A percentile compares a stretch with the other conserved stretches of the same genome.
Evolutionary conservation across 1,140 invertebrate species (phyloP).

Genomic region (Zophobas atratus): DNA sequence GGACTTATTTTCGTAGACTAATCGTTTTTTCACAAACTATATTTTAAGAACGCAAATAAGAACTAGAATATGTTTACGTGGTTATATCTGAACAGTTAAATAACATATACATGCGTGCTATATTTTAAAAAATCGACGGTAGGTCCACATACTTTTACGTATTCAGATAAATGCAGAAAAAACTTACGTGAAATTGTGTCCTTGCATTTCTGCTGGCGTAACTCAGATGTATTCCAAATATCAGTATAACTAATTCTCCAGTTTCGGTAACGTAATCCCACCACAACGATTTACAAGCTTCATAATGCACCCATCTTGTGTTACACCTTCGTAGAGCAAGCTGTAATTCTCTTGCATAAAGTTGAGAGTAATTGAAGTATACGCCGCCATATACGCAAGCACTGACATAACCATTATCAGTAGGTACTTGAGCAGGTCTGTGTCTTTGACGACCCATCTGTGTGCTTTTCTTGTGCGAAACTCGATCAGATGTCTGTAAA

Average conservation of each 20-base stretch:
- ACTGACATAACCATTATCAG: conserved; percentile 83
- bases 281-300: conserved; percentile 83
- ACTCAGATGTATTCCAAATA: conserved; percentile 87
- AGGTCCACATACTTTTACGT: neutral
- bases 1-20: too few species aligned
- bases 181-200: conserved; percentile 80
- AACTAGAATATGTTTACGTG: too few species aligned
- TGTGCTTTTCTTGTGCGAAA: conserved; percentile 91
- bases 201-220: conserved; percentile 87
- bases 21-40: too few species aligned
- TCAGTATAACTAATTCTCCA: conserved; percentile 87
- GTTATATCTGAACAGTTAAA: too few species aligned
- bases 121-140: too few species aligned
- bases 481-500: conserved; percentile 88
- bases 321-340: conserved; percentile 69
- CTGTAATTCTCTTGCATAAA: conserved; percentile 71
- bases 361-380: conserved; percentile 81
- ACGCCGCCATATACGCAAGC: conserved; percentile 88
- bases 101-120: too few species aligned
- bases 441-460: conserved; percentile 88
- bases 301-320: conserved; percentile 71
- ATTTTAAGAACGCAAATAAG: too few species aligned
- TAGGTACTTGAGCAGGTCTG: conserved; percentile 87
- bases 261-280: conserved; percentile 93
- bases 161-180: neutral